Base-by-base conservation (phyloP, 2,797 vertebrate genomes). In the Cottoperca gobio region DNA sequence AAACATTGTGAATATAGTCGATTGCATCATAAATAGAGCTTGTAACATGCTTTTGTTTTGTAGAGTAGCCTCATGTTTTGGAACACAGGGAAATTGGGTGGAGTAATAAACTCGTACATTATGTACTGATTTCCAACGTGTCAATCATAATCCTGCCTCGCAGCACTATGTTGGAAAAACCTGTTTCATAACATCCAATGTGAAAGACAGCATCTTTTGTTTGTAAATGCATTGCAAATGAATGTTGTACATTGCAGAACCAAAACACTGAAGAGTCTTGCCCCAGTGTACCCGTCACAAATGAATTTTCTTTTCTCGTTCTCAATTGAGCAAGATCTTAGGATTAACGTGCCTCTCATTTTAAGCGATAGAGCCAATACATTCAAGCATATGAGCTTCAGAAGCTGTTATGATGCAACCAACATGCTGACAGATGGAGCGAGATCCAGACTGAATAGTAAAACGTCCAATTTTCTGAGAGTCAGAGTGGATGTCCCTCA, bases 321-420 rank as follows among this genome's bases (percentile, higher is more conserved):
- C 10, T 76, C 39, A 77, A 66, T 62, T 50, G n/a, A 75, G 73
- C 78, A 65, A 67, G 21, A 85, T 82, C 76, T 83, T 76, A 58
- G 62, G 14, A 73, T 70, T 73, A 68, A 65, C 59, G 64, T 73
- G 83, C 84, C 76, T 90, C 84, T 89, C 52, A 2, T 74, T 86
- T 82, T 50, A 86, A 83, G 82, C 46, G 54, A 81, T 71, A 76
- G 67, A 76, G 78, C 85, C 76, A 79, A 68, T 78, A 82, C 82
- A 85, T 84, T 84, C 76, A 79, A 88, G 83, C 86, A 54, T 52
- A 49, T 78, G 74, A 88, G 71, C 77, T 85, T 85, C 48, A 88
- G 83, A 90, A 91, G 89, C 86, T 88, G 54, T 39, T 84, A 81
- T 85, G 90, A 93, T 91, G 90, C 90, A 92, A 84, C 92, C 79